Percentiles rank a stretch among this genome's conserved stretches.
phyloP scores from a whole-genome alignment of 2,888 invertebrate genomes.

The Acronicta psi region DNA sequence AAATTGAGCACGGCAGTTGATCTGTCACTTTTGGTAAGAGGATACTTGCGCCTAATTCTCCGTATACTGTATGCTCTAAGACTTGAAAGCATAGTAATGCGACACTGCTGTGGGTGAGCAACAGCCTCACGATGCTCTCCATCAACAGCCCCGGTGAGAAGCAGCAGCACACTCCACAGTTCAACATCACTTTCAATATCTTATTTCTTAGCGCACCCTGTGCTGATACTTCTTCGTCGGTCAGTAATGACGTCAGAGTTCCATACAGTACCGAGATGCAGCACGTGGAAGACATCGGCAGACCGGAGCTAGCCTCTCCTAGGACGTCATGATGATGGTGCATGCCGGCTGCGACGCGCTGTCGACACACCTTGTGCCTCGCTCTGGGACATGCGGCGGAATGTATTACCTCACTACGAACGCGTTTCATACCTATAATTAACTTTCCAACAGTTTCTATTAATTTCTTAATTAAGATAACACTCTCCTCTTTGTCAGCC shows the following conservation, averaged over 20 bases:
- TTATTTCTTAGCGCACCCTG: constrained; percentile 77
- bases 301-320: constrained; percentile 81
- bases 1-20: constrained; percentile 80
- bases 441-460: constrained; percentile 89
- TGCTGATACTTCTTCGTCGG: constrained; percentile 80
- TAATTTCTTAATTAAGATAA: constrained; percentile 84
- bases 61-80: constrained; percentile 89
- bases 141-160: constrained; percentile 87
- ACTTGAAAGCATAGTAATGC: constrained; percentile 84
- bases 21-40: constrained; percentile 75
- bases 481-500: constrained; percentile 72
- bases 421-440: constrained; percentile 88
- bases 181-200: constrained; percentile 87
- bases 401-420: constrained; percentile 88
- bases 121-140: constrained; percentile 83
- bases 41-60: constrained; percentile 88
- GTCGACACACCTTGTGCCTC: constrained; percentile 86
- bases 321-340: constrained; percentile 90
- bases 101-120: constrained; percentile 77
- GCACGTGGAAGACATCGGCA: constrained; percentile 83
- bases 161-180: constrained; percentile 90
- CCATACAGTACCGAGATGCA: constrained; percentile 89
- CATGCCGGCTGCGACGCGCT: constrained; percentile 78
- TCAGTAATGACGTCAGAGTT: constrained; percentile 83
- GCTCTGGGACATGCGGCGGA: constrained; percentile 85